Conservation (phyloP, 2,113 vertebrate genomes). For the Maccullochella peelii region DNA sequence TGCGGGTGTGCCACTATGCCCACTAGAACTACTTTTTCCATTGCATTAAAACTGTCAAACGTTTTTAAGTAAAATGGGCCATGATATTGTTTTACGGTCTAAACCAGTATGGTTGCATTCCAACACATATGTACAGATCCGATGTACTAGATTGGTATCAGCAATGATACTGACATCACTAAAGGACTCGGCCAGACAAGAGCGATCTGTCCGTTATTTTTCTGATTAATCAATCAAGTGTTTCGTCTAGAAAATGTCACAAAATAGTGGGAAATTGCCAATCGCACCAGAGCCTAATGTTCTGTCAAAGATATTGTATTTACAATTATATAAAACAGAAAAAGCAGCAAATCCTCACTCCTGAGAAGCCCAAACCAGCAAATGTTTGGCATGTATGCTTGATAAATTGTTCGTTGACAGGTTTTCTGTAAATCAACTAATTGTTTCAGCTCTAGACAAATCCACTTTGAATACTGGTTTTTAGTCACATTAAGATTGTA, state of each 20-base stretch:
- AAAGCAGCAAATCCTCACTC: not conserved
- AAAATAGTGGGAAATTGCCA: not conserved
- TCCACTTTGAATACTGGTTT: not conserved
- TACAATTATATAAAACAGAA: not conserved
- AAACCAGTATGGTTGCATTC: constrained; percentile 39
- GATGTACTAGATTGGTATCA: not conserved
- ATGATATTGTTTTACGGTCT: not conserved
- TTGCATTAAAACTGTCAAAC: not conserved
- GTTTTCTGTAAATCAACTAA: not conserved
- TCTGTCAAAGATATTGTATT: not conserved
- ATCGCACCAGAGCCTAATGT: not conserved
- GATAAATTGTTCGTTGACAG: not conserved
- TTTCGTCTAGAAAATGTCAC: not conserved
- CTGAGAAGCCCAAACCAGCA: not conserved
- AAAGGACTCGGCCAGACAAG: not conserved
- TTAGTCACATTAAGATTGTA: not conserved
- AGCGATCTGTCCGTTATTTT: not conserved
- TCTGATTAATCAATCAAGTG: not conserved
- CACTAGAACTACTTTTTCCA: not conserved
- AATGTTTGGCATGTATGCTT: not conserved
- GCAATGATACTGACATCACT: not conserved
- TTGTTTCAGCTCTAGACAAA: not conserved
- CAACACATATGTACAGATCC: not conserved
- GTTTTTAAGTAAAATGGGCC: not conserved
- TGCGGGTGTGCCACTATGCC: not conserved